Evolutionary conservation across 2,888 invertebrate genomes (phyloP).

Genomic region (Plebejus melissa): DNA sequence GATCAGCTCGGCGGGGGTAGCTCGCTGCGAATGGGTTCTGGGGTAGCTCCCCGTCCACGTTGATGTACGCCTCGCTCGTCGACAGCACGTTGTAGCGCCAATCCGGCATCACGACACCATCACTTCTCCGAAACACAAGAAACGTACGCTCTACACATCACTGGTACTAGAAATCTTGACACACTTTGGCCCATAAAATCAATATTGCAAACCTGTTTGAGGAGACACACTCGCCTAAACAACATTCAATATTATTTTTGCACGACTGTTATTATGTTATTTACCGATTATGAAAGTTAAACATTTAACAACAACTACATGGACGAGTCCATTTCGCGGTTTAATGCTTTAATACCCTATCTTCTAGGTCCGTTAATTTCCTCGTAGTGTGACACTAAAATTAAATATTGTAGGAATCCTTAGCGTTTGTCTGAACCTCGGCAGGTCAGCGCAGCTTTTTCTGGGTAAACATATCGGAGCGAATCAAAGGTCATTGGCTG

Average conservation of each 20-base stretch:
- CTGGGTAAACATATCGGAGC: conserved; percentile 41
- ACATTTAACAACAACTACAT: conserved; percentile 2
- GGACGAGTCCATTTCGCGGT: not conserved
- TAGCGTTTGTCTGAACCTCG: not conserved
- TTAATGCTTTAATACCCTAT: not conserved
- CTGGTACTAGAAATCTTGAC: conserved; percentile 43
- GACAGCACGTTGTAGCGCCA: conserved; percentile 78
- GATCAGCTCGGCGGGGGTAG: conserved; percentile 75
- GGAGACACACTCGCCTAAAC: conserved; percentile 57
- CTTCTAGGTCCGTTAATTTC: not conserved
- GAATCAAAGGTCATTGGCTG: conserved; percentile 64
- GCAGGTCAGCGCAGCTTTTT: conserved; percentile 25
- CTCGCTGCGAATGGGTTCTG: conserved; percentile 67
- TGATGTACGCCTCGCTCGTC: conserved; percentile 73
- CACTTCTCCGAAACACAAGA: conserved; percentile 51
- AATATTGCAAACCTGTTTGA: conserved; percentile 50
- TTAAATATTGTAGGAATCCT: not conserved
- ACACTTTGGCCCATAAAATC: conserved; percentile 47
- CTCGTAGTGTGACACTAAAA: not conserved
- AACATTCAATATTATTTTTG: conserved; percentile 34
- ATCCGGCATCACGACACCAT: conserved; percentile 74
- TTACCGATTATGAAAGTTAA: not conserved
- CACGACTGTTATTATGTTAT: conserved; percentile 19
- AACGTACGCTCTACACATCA: conserved; percentile 45
- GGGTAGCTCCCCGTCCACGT: conserved; percentile 53